Evolutionary conservation across 2,113 vertebrate species (phyloP).

Genomic region (Pachyramphus minor): DNA sequence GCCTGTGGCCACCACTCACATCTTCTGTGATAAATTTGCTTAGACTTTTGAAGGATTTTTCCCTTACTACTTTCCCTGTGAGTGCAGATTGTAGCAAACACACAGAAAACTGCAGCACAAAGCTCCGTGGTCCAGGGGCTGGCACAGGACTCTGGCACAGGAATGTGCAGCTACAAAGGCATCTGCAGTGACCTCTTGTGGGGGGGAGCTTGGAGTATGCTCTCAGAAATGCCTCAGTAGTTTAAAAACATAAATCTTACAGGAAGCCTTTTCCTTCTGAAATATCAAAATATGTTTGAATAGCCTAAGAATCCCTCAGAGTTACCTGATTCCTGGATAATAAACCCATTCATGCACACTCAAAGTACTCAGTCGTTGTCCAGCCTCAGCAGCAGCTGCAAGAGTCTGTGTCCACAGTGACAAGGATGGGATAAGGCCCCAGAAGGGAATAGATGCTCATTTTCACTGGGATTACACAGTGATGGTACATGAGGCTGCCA

Average conservation of each 20-base stretch:
- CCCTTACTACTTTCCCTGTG: not conserved
- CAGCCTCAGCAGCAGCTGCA: not conserved
- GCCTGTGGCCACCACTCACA: not conserved
- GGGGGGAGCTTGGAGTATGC: not conserved
- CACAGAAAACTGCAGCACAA: not conserved
- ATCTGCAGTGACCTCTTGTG: not conserved
- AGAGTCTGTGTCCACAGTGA: not conserved
- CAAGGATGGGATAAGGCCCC: not conserved
- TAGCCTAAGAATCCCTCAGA: not conserved
- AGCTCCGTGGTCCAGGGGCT: not conserved
- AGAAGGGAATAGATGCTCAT: not conserved
- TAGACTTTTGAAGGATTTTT: not conserved
- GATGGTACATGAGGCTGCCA: rapidly evolving
- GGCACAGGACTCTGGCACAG: not conserved
- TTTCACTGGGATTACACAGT: not conserved
- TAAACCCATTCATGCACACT: not conserved
- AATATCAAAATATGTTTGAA: not conserved
- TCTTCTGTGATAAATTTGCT: not conserved
- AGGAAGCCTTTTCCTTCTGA: not conserved
- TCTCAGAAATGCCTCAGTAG: not conserved
- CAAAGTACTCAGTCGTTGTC: not conserved
- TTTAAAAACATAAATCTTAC: not conserved
- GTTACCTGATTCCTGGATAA: not conserved
- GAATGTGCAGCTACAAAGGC: not conserved
- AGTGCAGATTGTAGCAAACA: not conserved